Evolutionary conservation across 2,113 vertebrate genomes (phyloP), one percentile per base, ranked within the genome.

Genomic region (Sylvilagus bachmani): DNA sequence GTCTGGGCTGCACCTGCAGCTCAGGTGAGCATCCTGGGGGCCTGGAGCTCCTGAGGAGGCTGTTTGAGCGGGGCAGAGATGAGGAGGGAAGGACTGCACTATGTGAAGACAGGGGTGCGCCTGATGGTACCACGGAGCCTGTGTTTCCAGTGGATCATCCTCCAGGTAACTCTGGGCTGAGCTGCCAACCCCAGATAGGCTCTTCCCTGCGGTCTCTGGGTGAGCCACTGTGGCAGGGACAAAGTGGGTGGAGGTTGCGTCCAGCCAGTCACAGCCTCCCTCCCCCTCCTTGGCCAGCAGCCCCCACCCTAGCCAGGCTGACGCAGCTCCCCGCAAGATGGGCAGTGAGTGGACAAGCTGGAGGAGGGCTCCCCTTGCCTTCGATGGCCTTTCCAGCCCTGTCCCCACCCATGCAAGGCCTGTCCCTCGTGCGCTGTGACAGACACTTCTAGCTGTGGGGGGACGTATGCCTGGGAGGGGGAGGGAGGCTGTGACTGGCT

Each of bases 91-190:
- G 29, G 74, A 51, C 27, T 8, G 53, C 22, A 12, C 38, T 64
- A 38, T 29, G 17, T 53, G 77, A 86, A 75, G 82, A 33, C 3
- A 21, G 27, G 49, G n/a, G 53, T 24, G 11, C 6, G 2, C 0
- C 6, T 3, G 1, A 6, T 11, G 1, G 16, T 21, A 31, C 27
- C 24, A 2, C n/a, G 21, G 21, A 51, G 5, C 13, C 1, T 1
- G 2, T 1, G 2, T 38, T 29, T 36, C 8, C 22, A 13, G 0
- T 31, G 25, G 10, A 0, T 19, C 58, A 16, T 9, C 49, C 36
- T 75, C 22, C 55, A 14, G 19, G 55, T 58, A 58, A 58, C 13
- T 58, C 27, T 19, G 25, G 44, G 16, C 61, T 51, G 25, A 25
- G 10, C 21, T 86, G 55, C 53, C 44, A 33, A 31, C 17, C 31